phyloP scores from a whole-genome alignment of 2,888 invertebrate genomes.

The Drosophila rellima region DNA sequence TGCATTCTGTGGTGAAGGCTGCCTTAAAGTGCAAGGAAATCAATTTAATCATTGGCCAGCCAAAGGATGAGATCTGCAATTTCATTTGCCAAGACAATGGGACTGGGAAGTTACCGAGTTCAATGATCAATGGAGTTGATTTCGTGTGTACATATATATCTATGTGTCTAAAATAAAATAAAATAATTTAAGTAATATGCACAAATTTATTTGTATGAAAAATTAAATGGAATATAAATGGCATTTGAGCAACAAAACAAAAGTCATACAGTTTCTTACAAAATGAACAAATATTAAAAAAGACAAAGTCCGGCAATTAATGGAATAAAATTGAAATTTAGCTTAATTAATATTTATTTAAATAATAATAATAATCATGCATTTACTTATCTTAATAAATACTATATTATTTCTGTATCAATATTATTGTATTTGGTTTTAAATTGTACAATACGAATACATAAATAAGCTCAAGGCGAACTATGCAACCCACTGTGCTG shows the following conservation, averaged over 20 bases:
- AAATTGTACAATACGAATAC: background rate
- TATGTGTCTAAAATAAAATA: background rate
- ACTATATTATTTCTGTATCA: too few relatives aligned
- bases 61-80: slow-evolving; percentile 17
- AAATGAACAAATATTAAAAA: background rate
- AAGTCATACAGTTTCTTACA: too few relatives aligned
- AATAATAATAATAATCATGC: too few relatives aligned
- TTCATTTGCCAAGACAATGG: slow-evolving; percentile 13
- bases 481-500: background rate
- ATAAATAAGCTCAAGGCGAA: background rate
- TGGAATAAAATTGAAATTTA: background rate
- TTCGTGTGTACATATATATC: background rate
- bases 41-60: slow-evolving; percentile 64
- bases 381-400: too few relatives aligned
- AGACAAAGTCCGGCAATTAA: too few relatives aligned
- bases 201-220: background rate
- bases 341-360: background rate
- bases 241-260: background rate
- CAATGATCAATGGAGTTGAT: background rate
- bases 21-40: slow-evolving; percentile 66
- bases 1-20: slow-evolving; percentile 12
- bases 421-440: background rate
- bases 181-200: background rate
- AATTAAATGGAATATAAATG: background rate
- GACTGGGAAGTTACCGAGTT: background rate